Evolutionary conservation across 2,113 vertebrate species (phyloP).

Genomic region (Mormyrus lacerda): DNA sequence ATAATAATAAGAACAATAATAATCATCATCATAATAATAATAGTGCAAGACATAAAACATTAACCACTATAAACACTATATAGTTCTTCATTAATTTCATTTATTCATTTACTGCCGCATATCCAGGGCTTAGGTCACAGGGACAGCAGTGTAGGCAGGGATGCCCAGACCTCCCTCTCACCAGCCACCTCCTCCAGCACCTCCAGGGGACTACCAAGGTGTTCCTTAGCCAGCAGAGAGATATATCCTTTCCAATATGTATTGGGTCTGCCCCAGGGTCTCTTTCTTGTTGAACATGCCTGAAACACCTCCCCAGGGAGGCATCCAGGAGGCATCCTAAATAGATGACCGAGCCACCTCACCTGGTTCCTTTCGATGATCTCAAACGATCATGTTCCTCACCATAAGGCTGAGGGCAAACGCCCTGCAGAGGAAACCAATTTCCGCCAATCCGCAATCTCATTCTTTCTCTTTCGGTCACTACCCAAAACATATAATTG

Average conservation of each 20-base stretch:
- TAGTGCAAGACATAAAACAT: neutral
- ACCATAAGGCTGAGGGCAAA: neutral
- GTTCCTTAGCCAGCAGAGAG: neutral
- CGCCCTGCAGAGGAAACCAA: neutral
- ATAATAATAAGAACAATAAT: neutral
- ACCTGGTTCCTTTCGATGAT: neutral
- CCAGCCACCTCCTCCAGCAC: neutral
- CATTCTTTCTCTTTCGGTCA: neutral
- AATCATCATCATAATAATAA: neutral
- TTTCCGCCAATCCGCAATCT: neutral
- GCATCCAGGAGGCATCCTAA: neutral
- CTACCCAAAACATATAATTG: neutral
- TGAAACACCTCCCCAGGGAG: neutral
- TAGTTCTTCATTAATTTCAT: neutral
- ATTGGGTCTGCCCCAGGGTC: neutral
- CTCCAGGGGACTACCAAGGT: neutral
- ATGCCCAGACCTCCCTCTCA: neutral
- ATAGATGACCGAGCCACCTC: neutral
- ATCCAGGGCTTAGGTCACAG: neutral
- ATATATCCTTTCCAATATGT: neutral
- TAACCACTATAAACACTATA: too few relatives aligned
- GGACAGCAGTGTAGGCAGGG: neutral
- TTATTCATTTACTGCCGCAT: neutral
- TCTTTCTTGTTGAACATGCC: neutral
- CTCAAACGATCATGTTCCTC: neutral